Conservation (phyloP, 2,888 invertebrate species). For the Resseliella maxima region DNA sequence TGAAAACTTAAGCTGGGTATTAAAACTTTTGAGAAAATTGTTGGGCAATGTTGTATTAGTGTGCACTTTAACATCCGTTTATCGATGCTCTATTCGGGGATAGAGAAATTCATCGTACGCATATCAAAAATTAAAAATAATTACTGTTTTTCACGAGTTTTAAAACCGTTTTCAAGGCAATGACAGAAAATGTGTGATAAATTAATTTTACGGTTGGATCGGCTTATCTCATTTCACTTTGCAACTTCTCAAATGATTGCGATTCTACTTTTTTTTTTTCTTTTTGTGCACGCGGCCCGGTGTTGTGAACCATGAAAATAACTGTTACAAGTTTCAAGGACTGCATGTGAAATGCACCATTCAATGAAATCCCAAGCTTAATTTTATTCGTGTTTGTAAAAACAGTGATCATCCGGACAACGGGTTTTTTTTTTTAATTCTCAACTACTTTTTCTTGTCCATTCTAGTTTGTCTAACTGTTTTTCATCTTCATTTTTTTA, state of each 20-base stretch:
- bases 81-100: background rate
- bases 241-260: background rate
- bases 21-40: background rate
- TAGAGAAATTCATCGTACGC: too few relatives aligned
- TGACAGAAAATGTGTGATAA: slow-evolving; percentile 44
- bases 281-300: background rate
- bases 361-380: slow-evolving; percentile 25
- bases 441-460: background rate
- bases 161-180: background rate
- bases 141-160: slow-evolving; percentile 16
- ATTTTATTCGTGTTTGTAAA: slow-evolving; percentile 14
- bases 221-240: slow-evolving; percentile 48
- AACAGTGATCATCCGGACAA: slow-evolving; percentile 1
- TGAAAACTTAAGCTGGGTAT: background rate
- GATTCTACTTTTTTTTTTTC: background rate
- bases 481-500: slow-evolving; percentile 53
- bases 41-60: background rate
- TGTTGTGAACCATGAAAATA: slow-evolving; percentile 41
- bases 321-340: slow-evolving; percentile 11
- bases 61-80: background rate
- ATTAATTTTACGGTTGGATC: slow-evolving; percentile 48
- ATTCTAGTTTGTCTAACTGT: background rate
- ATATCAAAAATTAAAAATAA: slow-evolving; percentile 27
- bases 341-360: background rate
- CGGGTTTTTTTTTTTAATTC: background rate